Conservation (phyloP, 2,797 vertebrate species). For the Prionace glauca region DNA sequence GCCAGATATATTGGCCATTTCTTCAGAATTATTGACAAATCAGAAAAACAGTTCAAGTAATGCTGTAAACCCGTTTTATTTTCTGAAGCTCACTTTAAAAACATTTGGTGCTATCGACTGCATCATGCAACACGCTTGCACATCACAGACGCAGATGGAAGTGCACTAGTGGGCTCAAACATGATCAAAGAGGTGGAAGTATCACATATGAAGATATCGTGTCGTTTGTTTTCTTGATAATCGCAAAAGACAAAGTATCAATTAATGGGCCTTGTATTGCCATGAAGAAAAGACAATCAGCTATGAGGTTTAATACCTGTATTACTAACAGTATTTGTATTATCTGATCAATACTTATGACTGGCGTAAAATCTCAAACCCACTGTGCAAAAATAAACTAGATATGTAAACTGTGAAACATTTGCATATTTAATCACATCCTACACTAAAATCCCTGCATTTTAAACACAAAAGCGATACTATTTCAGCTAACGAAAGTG, state of each 20-base stretch:
- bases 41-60: constrained; percentile 16
- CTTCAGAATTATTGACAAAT: not conserved
- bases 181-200: constrained; percentile 26
- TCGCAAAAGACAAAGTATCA: not conserved
- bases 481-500: constrained; percentile 30
- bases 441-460: constrained; percentile 37
- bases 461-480: constrained; percentile 31
- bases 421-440: constrained; percentile 33
- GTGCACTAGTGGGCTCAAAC: constrained; percentile 24
- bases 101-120: constrained; percentile 39
- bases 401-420: constrained; percentile 36
- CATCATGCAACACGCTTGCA: constrained; percentile 41
- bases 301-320: not conserved
- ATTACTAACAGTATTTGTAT: constrained; percentile 30
- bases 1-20: not conserved
- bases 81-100: constrained; percentile 38
- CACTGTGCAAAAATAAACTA: constrained; percentile 36
- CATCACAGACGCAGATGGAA: constrained; percentile 37
- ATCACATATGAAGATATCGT: not conserved
- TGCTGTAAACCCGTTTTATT: constrained; percentile 42
- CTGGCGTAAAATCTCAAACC: constrained; percentile 17
- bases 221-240: not conserved
- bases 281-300: not conserved
- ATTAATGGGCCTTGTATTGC: not conserved
- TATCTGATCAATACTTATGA: constrained; percentile 6